phyloP scores from a whole-genome alignment of 2,888 invertebrate species.

The Rutpela maculata region DNA sequence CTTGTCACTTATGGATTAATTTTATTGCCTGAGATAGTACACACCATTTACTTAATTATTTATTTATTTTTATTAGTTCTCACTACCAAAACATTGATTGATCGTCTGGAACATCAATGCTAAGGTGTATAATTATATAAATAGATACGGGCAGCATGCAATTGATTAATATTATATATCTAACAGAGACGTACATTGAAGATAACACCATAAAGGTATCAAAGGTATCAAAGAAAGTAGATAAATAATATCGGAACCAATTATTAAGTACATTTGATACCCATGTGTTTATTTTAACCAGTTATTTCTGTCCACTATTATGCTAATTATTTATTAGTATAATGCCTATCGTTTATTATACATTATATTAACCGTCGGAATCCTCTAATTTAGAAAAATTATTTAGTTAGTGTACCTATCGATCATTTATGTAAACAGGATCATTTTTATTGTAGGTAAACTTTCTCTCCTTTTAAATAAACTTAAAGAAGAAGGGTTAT shows the following conservation, averaged over 20 bases:
- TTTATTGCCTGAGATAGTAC: neutral
- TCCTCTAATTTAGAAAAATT: too few relatives aligned
- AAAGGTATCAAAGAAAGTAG: neutral
- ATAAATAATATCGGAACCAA: neutral
- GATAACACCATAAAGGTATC: neutral
- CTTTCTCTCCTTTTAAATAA: too few relatives aligned
- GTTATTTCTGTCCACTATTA: neutral
- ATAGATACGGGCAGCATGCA: neutral
- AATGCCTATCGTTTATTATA: too few relatives aligned
- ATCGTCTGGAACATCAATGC: neutral
- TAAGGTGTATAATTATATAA: slow-evolving; percentile 7
- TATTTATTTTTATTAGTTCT: neutral
- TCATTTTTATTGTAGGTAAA: too few relatives aligned
- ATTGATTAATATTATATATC: neutral
- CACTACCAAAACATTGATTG: neutral
- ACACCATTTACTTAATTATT: slow-evolving; percentile 1
- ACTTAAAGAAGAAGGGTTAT: too few relatives aligned
- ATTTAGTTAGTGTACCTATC: too few relatives aligned
- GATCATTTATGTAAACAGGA: too few relatives aligned
- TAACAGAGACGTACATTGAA: neutral
- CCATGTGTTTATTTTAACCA: neutral
- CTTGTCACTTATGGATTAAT: neutral
- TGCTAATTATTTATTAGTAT: too few relatives aligned
- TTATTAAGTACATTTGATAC: neutral
- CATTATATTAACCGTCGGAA: too few relatives aligned